These are phyloP conservation scores for Toxotes jaculatrix DNA, from an alignment of 2,113 vertebrate species.

Conservation along the genomic window DNA sequence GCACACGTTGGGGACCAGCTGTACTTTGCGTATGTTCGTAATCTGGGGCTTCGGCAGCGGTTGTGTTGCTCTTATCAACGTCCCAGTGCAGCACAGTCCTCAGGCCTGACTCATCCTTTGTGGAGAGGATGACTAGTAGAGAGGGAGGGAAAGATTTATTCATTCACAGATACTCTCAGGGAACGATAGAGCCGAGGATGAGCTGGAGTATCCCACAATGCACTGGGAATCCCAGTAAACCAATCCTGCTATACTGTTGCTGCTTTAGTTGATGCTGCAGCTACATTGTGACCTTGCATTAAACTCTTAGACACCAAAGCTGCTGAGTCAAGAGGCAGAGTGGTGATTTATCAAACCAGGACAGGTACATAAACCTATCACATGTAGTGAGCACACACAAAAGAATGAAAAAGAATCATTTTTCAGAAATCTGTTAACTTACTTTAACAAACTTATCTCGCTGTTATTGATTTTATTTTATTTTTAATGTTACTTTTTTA, in stretches of 20 bases:
- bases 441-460: neutral
- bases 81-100: conserved; percentile 27
- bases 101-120: conserved; percentile 36
- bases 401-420: neutral
- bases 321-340: conserved; percentile 57
- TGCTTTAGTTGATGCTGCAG: conserved; percentile 27
- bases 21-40: conserved; percentile 19
- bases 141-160: neutral
- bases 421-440: neutral
- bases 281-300: conserved; percentile 57
- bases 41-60: conserved; percentile 32
- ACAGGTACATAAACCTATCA: conserved; percentile 32
- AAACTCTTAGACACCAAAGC: conserved; percentile 2
- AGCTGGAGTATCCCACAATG: conserved; percentile 54
- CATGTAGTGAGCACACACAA: neutral
- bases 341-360: conserved; percentile 15
- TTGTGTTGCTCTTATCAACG: conserved; percentile 21
- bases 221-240: conserved; percentile 13
- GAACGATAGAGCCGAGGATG: neutral
- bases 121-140: conserved; percentile 2
- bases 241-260: neutral
- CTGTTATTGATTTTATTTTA: neutral
- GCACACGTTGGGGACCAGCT: conserved; percentile 21
- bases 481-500: neutral
- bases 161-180: conserved; percentile 25